These are phyloP conservation scores for Cosmia trapezina DNA, from an alignment of 2,888 invertebrate species.

Conservation along the genomic window DNA sequence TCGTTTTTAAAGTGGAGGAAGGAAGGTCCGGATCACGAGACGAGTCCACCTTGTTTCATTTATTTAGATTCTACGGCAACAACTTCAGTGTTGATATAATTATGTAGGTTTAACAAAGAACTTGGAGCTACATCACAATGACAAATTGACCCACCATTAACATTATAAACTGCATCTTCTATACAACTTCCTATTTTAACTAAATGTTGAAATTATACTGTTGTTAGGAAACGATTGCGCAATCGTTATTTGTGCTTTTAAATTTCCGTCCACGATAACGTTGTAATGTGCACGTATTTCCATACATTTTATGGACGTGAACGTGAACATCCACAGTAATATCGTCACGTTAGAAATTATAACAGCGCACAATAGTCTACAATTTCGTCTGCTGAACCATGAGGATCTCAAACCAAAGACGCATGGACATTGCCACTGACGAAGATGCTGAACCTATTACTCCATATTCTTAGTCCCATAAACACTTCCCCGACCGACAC, in stretches of 20 bases:
- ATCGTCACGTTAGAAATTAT: too few species aligned
- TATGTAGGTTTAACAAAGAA: not conserved
- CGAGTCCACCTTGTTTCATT: not conserved
- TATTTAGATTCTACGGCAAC: not conserved
- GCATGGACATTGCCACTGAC: not conserved
- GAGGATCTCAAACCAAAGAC: not conserved
- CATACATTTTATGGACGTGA: too few species aligned
- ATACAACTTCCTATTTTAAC: constrained; percentile 22
- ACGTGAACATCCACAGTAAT: too few species aligned
- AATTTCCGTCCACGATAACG: not conserved
- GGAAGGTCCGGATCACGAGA: too few species aligned
- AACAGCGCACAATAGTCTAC: not conserved
- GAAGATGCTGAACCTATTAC: not conserved
- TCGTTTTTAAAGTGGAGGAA: not conserved
- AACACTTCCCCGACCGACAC: not conserved
- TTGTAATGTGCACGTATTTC: too few species aligned
- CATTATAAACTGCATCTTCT: constrained; percentile 10
- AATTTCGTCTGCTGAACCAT: not conserved
- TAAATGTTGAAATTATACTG: constrained; percentile 1
- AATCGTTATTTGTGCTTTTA: not conserved
- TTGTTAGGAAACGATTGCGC: constrained; percentile 1
- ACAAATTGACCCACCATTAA: constrained; percentile 23
- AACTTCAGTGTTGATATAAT: not conserved
- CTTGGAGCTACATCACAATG: constrained; percentile 4
- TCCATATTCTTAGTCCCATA: too few species aligned